Base-by-base conservation (phyloP, 53 echinoderm and acorn worm species). In the Pentamera pediparva region DNA sequence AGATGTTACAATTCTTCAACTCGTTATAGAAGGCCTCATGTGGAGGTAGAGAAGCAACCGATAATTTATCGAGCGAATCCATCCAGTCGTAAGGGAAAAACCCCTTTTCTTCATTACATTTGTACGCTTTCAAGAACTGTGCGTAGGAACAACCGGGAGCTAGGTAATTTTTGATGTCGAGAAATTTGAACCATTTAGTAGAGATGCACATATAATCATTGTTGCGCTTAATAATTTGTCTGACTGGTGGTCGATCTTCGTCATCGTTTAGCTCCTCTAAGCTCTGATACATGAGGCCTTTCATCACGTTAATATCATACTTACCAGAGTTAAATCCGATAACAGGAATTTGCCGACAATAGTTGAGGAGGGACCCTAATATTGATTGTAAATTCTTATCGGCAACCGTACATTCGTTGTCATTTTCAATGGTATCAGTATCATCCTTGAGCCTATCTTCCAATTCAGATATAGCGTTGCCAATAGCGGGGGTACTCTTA, bases 61-160 rank as follows among this genome's bases (percentile, higher is more conserved):
- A 5, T 1, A 84, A 51, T 62, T 86, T 81, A 13, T 81, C 61
- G n/a, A 76, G 51, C 0, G 18, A 25, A 38, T 76, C 76, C 34
- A 81, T 41, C 84, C 84, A 85, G 11, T 85, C 79, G 56, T 79
- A 85, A 1, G 79, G 67, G 74, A 24, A 69, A 69, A 69, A 0
- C 1, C 75, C 85, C 19, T 85, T 85, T 34, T 37, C 30, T 18
- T 63, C 37, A 20, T 29, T 51, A 28, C 58, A 65, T 27, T 80
- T 75, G 39, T 75, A 80, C 9, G 85, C 85, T 35, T 75, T 64
- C 1, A 85, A 25, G 31, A 85, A 85, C 25, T 70, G 59, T 18
- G 32, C 27, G 20, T 80, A 80, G 37, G 51, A 50, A 26, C 57
- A 84, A 3, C 67, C 67, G 0, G 84, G 62, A 6, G 74, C 84